Conservation (phyloP, 2,888 invertebrate genomes). For the Agrochola lota region DNA sequence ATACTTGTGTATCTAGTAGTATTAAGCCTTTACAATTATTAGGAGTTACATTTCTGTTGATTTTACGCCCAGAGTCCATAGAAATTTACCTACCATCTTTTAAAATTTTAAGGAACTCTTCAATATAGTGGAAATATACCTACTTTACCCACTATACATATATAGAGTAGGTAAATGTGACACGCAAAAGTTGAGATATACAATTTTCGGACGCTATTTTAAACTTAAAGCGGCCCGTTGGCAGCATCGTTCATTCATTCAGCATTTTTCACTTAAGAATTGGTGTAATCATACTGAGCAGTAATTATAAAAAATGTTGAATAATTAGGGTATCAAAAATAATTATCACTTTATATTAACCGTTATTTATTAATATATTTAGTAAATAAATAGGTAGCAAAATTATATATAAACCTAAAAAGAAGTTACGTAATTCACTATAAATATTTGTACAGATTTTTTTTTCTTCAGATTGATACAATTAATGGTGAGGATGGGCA, state of each 20-base stretch:
- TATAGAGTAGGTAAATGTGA: constrained; percentile 48
- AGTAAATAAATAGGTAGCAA: constrained; percentile 46
- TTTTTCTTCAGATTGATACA: constrained; percentile 46
- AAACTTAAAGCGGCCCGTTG: constrained; percentile 48
- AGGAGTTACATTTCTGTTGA: constrained; percentile 45
- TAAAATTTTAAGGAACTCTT: constrained; percentile 45
- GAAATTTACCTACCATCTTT: constrained; percentile 45
- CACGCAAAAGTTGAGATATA: constrained; percentile 48
- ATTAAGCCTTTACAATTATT: constrained; percentile 45
- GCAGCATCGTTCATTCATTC: constrained; percentile 45
- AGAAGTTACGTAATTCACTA: constrained; percentile 47
- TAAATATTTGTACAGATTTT: constrained; percentile 45
- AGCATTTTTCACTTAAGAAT: constrained; percentile 38
- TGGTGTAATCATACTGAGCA: constrained; percentile 41
- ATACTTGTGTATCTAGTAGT: constrained; percentile 42
- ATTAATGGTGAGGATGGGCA: constrained; percentile 48
- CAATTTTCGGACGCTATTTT: constrained; percentile 48
- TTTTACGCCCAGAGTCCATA: constrained; percentile 44
- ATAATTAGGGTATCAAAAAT: constrained; percentile 42
- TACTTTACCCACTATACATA: constrained; percentile 44
- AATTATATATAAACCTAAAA: constrained; percentile 44
- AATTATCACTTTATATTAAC: constrained; percentile 47
- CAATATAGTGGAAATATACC: constrained; percentile 45
- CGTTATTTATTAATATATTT: constrained; percentile 46
- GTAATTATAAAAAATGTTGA: constrained; percentile 44